phyloP scores from a whole-genome alignment of 2,888 invertebrate genomes.

The Cantharis rustica region DNA sequence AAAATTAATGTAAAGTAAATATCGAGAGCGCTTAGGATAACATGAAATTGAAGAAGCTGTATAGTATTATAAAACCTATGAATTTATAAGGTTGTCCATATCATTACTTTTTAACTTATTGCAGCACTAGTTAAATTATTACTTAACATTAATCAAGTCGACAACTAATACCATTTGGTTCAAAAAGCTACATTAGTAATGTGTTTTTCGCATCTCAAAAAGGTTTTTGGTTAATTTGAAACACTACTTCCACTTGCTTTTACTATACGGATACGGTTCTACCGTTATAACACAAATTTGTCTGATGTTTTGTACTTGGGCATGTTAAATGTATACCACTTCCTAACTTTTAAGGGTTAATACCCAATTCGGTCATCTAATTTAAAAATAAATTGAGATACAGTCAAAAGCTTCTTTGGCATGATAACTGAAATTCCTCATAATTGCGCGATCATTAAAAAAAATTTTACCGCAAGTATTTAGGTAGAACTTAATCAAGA shows the following conservation, averaged over 20 bases:
- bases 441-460: too few species aligned
- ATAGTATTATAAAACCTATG: background rate
- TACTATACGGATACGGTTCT: background rate
- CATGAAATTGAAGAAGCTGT: background rate
- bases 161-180: background rate
- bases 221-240: slow-evolving; percentile 5
- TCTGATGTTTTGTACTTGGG: background rate
- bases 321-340: background rate
- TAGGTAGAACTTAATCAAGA: background rate
- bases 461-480: too few species aligned
- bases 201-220: background rate
- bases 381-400: background rate
- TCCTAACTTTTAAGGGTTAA: background rate
- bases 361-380: background rate
- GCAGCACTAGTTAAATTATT: background rate
- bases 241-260: background rate
- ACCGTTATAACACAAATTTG: background rate
- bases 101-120: background rate
- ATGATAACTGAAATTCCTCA: too few species aligned
- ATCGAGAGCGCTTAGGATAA: background rate
- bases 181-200: background rate
- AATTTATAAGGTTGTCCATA: background rate
- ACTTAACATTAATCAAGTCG: background rate
- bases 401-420: background rate
- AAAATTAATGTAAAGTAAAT: background rate